Evolutionary conservation across 2,113 vertebrate genomes (phyloP).

Genomic region (Forbesichthys papilliferus): DNA sequence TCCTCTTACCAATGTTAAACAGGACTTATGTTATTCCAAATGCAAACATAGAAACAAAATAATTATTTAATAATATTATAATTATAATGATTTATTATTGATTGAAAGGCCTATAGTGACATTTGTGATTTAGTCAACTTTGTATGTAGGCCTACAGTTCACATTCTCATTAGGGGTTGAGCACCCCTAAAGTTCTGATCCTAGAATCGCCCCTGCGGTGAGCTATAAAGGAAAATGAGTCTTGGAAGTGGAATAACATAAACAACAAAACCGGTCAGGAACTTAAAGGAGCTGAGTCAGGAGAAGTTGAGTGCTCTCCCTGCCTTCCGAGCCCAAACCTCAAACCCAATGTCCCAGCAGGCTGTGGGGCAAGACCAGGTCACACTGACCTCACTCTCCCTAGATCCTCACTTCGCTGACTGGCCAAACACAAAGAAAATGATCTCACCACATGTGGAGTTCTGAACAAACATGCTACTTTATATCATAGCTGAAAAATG

Average conservation of each 20-base stretch:
- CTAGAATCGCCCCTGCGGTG: too few species aligned
- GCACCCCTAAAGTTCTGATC: too few species aligned
- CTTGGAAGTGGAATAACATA: background rate
- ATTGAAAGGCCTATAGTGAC: too few species aligned
- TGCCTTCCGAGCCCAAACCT: constrained; percentile 28
- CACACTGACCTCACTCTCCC: constrained; percentile 53
- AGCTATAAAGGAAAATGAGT: too few species aligned
- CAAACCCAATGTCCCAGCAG: constrained; percentile 26
- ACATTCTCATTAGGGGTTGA: too few species aligned
- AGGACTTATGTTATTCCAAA: too few species aligned
- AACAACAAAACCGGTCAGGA: background rate
- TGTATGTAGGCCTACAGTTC: too few species aligned
- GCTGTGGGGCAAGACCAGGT: constrained; percentile 37
- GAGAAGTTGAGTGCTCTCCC: constrained; percentile 1
- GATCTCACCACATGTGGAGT: constrained; percentile 38
- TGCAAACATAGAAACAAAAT: too few species aligned
- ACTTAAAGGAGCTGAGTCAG: constrained; percentile 20
- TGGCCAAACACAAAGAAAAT: constrained; percentile 31
- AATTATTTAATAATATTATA: too few species aligned
- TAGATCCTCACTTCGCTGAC: constrained; percentile 34
- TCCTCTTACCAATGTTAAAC: too few species aligned
- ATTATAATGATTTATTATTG: too few species aligned
- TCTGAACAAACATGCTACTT: constrained; percentile 28
- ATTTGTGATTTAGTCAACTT: too few species aligned
- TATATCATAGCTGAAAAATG: constrained; percentile 39